Conservation (phyloP, 2,888 invertebrate genomes). For the Glyphotaelius pellucidus region DNA sequence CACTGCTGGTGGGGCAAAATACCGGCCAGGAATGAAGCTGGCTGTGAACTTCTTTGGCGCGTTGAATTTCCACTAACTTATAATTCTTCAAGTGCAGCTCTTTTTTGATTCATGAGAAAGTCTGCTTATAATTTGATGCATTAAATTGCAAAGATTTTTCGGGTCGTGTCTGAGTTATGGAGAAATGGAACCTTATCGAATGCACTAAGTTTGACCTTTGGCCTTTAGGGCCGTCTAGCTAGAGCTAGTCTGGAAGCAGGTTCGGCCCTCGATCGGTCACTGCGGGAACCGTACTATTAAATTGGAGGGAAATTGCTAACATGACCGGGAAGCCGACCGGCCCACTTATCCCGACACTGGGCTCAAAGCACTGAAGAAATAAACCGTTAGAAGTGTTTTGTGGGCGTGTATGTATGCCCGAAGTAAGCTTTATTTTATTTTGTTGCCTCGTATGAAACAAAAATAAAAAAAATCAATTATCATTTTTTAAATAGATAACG, state of each 20-base stretch:
- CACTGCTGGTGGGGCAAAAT: too few relatives aligned
- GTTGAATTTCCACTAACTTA: too few relatives aligned
- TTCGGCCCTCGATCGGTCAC: background rate
- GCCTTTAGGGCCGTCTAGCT: background rate
- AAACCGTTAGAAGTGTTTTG: background rate
- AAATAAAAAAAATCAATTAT: too few relatives aligned
- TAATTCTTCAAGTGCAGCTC: too few relatives aligned
- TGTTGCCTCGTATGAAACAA: background rate
- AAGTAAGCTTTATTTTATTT: background rate
- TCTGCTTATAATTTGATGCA: too few relatives aligned
- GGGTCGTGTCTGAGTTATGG: background rate
- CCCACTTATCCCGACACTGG: background rate
- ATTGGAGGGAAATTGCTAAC: slow-evolving; percentile 7
- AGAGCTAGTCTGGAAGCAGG: background rate
- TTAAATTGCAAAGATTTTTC: background rate
- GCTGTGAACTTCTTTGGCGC: too few relatives aligned
- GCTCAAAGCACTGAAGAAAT: background rate
- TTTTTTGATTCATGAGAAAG: too few relatives aligned
- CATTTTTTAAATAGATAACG: too few relatives aligned
- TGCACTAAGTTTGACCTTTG: background rate
- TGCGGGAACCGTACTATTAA: background rate
- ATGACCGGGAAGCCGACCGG: background rate
- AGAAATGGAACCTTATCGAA: background rate
- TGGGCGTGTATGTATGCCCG: background rate
- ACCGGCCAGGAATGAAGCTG: too few relatives aligned